phyloP scores from a whole-genome alignment of 2,888 invertebrate species.

The Epiblema foenella region DNA sequence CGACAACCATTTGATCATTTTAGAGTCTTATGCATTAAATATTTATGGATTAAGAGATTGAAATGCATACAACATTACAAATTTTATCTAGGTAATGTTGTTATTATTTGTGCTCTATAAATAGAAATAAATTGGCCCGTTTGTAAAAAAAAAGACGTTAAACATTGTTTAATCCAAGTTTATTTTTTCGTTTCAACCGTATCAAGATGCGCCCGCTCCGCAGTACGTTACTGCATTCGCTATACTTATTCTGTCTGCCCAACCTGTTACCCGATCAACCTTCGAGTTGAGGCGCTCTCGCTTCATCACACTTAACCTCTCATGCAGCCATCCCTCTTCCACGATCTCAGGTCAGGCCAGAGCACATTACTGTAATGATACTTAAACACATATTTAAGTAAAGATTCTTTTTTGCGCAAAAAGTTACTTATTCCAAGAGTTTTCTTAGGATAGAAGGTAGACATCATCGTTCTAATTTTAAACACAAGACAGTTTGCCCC shows the following conservation, averaged over 20 bases:
- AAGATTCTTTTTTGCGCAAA: conserved; percentile 76
- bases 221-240: conserved; percentile 77
- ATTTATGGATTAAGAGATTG: not conserved
- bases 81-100: not conserved
- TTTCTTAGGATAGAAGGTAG: conserved; percentile 2
- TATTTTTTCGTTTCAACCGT: conserved; percentile 56
- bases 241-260: conserved; percentile 78
- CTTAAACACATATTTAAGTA: conserved; percentile 84
- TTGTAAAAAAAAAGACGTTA: conserved; percentile 1
- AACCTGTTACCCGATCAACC: conserved; percentile 84
- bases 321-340: conserved; percentile 59
- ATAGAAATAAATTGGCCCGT: not conserved
- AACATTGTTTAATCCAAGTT: conserved; percentile 53
- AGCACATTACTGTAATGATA: conserved; percentile 82
- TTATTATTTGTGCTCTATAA: not conserved
- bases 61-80: not conserved
- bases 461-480: conserved; percentile 8
- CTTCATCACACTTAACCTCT: conserved; percentile 51
- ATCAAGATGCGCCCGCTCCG: conserved; percentile 67
- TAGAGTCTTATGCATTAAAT: not conserved
- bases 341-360: conserved; percentile 75
- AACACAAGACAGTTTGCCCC: not conserved
- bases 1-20: not conserved
- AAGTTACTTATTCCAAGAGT: conserved; percentile 55
- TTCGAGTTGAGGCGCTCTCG: conserved; percentile 61